Evolutionary conservation across 2,113 vertebrate species (phyloP).

Genomic region (Chascanopsetta lugubris): DNA sequence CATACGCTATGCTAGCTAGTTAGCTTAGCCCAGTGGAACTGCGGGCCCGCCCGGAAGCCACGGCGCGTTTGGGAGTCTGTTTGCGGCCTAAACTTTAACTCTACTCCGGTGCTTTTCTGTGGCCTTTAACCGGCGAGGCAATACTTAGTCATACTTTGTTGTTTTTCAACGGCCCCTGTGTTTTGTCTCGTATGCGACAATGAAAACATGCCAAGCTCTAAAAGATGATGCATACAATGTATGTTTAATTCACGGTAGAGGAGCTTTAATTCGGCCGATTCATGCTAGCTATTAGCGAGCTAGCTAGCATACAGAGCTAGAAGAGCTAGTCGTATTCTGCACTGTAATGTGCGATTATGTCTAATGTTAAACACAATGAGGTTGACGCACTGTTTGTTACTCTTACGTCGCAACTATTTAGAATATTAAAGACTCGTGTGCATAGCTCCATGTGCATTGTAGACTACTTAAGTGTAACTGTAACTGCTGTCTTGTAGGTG

Average conservation of each 20-base stretch:
- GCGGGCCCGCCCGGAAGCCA: too few species aligned
- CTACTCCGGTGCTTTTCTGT: slow-evolving; percentile 4
- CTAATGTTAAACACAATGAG: too few species aligned
- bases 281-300: slow-evolving; percentile 8
- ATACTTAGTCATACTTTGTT: not conserved
- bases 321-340: not conserved
- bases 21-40: slow-evolving; percentile 16
- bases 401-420: too few species aligned
- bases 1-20: slow-evolving; percentile 15
- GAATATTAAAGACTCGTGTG: too few species aligned
- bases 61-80: not conserved
- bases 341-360: not conserved
- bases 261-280: not conserved
- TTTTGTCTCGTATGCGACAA: accelerated
- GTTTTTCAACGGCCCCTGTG: accelerated
- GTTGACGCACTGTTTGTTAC: too few species aligned
- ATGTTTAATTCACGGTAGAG: too few species aligned
- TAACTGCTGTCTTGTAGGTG: too few species aligned
- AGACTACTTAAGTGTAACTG: too few species aligned
- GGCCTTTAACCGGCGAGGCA: not conserved
- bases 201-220: not conserved
- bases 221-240: not conserved
- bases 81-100: not conserved
- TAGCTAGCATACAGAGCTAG: not conserved
- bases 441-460: too few species aligned